Base-by-base conservation (phyloP, 2,113 vertebrate genomes). In the Thinocorus orbignyianus region DNA sequence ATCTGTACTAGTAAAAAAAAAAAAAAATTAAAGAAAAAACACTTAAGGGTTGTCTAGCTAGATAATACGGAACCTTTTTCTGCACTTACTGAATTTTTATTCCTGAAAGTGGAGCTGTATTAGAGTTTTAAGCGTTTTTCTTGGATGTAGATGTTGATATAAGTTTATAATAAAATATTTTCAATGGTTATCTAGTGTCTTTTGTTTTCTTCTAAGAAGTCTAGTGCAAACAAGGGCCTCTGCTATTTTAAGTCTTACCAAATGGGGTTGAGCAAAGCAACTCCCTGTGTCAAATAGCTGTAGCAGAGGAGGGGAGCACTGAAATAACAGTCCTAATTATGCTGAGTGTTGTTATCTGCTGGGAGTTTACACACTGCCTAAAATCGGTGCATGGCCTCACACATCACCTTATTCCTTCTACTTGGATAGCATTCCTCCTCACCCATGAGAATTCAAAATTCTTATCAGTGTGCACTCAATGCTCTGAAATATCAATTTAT, bases 131-230 rank as follows among this genome's bases (percentile, higher is more conserved):
- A 93, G 26, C 61, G 42, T 94, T 93, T 81, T 86, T 86, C 33
- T 76, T 85, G 57, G 64, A 80, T 88, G 41, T 87, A 62, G 65
- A 92, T 87, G 37, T 86, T 86, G 9, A 80, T 76, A 92, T 81
- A 74, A 69, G 94, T 97, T 97, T 95, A 33, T 95, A 96, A 96
- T 97, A 96, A 97, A 95, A 84, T 64, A 2, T 79, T 87, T 28
- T 58, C 72, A 84, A 54, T 57, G 2, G 4, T 61, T 69, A 17
- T 51, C 33, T 69, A 8, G 6, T 69, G 5, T 68, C 48, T 90
- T 46, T 46, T 26, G 16, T 25, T 81, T 94, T 84, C 18, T 74
- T 65, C 9, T 16, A 54, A 46, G 31, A 61, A 25, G 6, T 19
- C 7, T 48, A 20, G 11, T 83, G 31, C 20, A 68, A 90, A n/a